phyloP scores from a whole-genome alignment of 1,140 invertebrate genomes.

The Ridgeia piscesae region DNA sequence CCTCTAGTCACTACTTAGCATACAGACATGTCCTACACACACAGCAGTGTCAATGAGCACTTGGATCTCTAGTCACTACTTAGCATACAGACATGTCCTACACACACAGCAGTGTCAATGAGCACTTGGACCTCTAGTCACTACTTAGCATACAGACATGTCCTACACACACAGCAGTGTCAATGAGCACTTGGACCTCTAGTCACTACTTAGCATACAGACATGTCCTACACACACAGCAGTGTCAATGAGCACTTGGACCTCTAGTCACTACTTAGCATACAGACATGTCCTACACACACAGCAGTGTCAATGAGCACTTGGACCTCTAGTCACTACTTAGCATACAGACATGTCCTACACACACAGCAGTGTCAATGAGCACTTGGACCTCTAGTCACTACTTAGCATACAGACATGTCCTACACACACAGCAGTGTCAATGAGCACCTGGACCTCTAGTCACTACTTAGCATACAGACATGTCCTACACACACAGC shows the following conservation, averaged over 20 bases:
- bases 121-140: slow-evolving; percentile 15
- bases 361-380: slow-evolving; percentile 39
- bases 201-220: slow-evolving; percentile 20
- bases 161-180: slow-evolving; percentile 66
- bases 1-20: slow-evolving; percentile 14
- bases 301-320: slow-evolving; percentile 12
- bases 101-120: slow-evolving; percentile 39
- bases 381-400: slow-evolving; percentile 15
- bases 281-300: slow-evolving; percentile 83
- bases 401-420: slow-evolving; percentile 58
- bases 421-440: slow-evolving; percentile 66
- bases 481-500: slow-evolving; percentile 73
- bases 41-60: slow-evolving; percentile 12
- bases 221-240: slow-evolving; percentile 73
- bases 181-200: not conserved
- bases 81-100: slow-evolving; percentile 80
- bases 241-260: slow-evolving; percentile 11
- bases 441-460: not conserved
- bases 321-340: slow-evolving; percentile 17
- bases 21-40: slow-evolving; percentile 83
- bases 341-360: slow-evolving; percentile 80
- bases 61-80: slow-evolving; percentile 18
- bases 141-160: slow-evolving; percentile 58
- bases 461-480: slow-evolving; percentile 20
- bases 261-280: slow-evolving; percentile 14